Base-by-base conservation (phyloP, 1,140 invertebrate species). In the Zaprionus ghesquierei region DNA sequence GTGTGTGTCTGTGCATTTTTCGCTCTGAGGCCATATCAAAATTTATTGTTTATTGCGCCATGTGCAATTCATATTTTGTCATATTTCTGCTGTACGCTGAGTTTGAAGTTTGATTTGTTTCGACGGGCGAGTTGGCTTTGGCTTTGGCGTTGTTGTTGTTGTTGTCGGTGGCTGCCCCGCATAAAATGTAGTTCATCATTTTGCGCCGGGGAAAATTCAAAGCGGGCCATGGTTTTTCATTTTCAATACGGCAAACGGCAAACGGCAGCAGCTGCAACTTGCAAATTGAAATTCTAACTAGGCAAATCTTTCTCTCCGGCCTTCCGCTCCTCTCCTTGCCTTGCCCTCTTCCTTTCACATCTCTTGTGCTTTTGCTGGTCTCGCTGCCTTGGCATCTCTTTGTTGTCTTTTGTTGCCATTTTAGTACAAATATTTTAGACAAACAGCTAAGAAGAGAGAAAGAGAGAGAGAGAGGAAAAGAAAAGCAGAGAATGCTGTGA, bases 351-450 rank as follows among this genome's bases (percentile, higher is more conserved):
- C 23, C 38, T 44, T n/a, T 35, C 23, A 35, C 12, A 35, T 3
- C 13, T 13, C 33, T 35, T 41, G 6, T 31, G 56, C 9, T 29
- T 25, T 46, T 49, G 29, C 18, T 66, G 29, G 29, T 13, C n/a
- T 60, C 33, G 31, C 54, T 49, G 35, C 38, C 53, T 22, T 62
- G 38, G 25, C 78, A 62, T 58, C 68, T 70, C 68, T 63, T 77
- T 77, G 69, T 38, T 55, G 38, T 56, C 50, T 33, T 80, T 80
- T 78, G 80, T 69, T 85, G 81, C 65, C 79, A 86, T 81, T 81
- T 86, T 70, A 79, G 76, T 86, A 75, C 81, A 85, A 85, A 85
- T 85, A 85, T 86, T 85, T 85, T 86, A 77, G 77, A 74, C 81
- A 80, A 84, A 84, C 69, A 84, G 53, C 41, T 29, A 18, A 35